phyloP scores from a whole-genome alignment of 2,797 vertebrate genomes.

The Fistularia commersonii region DNA sequence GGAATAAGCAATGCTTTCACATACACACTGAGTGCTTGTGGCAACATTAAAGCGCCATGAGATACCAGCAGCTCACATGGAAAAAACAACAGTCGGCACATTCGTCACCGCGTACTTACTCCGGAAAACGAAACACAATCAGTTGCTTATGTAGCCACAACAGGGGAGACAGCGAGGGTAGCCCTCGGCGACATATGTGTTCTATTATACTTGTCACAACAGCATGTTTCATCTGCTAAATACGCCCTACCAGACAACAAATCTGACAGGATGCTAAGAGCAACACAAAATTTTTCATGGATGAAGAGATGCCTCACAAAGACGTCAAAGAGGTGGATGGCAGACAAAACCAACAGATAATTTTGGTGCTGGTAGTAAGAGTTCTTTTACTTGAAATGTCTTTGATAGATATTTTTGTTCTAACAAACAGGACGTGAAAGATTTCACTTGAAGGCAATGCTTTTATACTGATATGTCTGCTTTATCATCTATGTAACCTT shows the following conservation, averaged over 20 bases:
- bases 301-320: slow-evolving; percentile 46
- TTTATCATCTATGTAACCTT: slow-evolving; percentile 5
- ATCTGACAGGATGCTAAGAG: slow-evolving; percentile 54
- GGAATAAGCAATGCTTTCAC: slow-evolving; percentile 25
- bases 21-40: slow-evolving; percentile 18
- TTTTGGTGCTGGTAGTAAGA: neutral
- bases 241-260: slow-evolving; percentile 49
- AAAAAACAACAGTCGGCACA: slow-evolving; percentile 23
- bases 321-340: slow-evolving; percentile 48
- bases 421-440: slow-evolving; percentile 10
- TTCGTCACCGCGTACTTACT: slow-evolving; percentile 23
- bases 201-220: slow-evolving; percentile 68
- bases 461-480: slow-evolving; percentile 5
- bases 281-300: slow-evolving; percentile 56
- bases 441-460: neutral
- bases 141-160: slow-evolving; percentile 45
- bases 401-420: slow-evolving; percentile 41
- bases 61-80: slow-evolving; percentile 42
- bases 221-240: slow-evolving; percentile 65
- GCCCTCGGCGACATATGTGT: slow-evolving; percentile 59
- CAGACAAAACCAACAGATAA: slow-evolving; percentile 42
- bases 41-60: slow-evolving; percentile 48
- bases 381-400: slow-evolving; percentile 46
- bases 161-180: slow-evolving; percentile 38
- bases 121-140: slow-evolving; percentile 49